Evolutionary conservation across 1,140 invertebrate species (phyloP), one percentile per base, ranked within the genome.

Genomic region (Bradysia coprophila): DNA sequence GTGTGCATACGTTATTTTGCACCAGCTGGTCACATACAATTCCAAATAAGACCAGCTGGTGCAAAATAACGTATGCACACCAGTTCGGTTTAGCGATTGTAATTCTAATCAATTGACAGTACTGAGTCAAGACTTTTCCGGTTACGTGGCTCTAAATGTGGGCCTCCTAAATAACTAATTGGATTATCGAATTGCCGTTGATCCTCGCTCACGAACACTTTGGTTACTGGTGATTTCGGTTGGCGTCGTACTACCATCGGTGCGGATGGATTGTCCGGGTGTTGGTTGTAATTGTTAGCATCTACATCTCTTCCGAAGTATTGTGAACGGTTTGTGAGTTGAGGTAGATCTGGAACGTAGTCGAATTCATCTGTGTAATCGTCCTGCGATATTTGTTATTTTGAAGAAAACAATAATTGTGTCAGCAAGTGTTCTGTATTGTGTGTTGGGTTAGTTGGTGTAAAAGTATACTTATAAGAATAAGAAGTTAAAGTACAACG

Each of bases 101-200:
- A n/a, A n/a, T n/a, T n/a, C n/a, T n/a, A 80, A 57, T 81, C 78
- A 54, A 82, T 51, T 31, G 78, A 81, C 46, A 81, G 52, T 46
- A 80, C 62, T 41, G 78, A 81, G 57, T 79, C 76, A 48, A 76
- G 62, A 48, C 76, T 79, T 43, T 63, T 66, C 52, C 67, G 60
- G 50, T 67, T 68, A 44, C 61, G 63, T 40, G 63, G 49, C 31
- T 63, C 57, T 46, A 76, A 57, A 49, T 64, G 63, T 19, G 74
- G 72, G 49, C 74, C 75, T 39, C 74, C 76, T 44, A 81, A 65
- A 58, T 80, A 81, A 59, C 76, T 80, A 50, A 81, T 63, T 32
- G 78, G 78, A 62, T 77, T 78, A 46, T 61, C 64, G 56, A 74
- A 80, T 45, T 69, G 73, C 44, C 77, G 65, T 45, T 64, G 64